Base-by-base conservation (phyloP, 1,140 invertebrate species). In the Micrasema minimum region DNA sequence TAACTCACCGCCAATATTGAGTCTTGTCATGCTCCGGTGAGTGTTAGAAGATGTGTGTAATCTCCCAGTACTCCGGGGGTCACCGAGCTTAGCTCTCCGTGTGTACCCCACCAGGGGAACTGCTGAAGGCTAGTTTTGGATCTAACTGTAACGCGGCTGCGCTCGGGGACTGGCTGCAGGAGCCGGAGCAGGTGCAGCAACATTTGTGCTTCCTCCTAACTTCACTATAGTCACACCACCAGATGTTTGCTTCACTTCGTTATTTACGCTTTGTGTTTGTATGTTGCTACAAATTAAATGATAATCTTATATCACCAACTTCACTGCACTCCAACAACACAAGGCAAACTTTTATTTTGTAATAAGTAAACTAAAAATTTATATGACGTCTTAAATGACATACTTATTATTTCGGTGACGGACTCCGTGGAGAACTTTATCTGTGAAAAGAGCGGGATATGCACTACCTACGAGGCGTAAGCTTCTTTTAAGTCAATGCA, bases 201-300 rank as follows among this genome's bases (percentile, higher is more conserved):
- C 46, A 48, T 66, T 74, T 14, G 45, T 75, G 16, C 22, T 57
- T 14, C 89, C 89, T 14, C 90, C 89, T 9, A 93, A 84, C 80
- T 90, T 91, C 5, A 92, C 91, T 38, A 92, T 92, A 4, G 91
- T 92, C 0, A 92, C 89, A 18, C 90, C 90, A 43, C 88, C 88
- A 5, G 88, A 87, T 5, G 87, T 91, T 74, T 91, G 88, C 76
- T 88, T 91, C n/a, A 89, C 88, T 80, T 88, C 84, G 75, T 79
- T 81, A 43, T 53, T 74, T 67, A 46, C 12, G 11, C 45, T 12
- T 38, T 50, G 23, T 26, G 45, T 62, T 53, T 69, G 73, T 20
- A 50, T 66, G 50, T 72, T 75, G 31, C 70, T 75, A 45, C 18
- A 71, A 67, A 57, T 45, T 45, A 64, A 64, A 64, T 38, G 45